phyloP scores from a whole-genome alignment of 2,113 vertebrate species.

The Capreolus pygargus region DNA sequence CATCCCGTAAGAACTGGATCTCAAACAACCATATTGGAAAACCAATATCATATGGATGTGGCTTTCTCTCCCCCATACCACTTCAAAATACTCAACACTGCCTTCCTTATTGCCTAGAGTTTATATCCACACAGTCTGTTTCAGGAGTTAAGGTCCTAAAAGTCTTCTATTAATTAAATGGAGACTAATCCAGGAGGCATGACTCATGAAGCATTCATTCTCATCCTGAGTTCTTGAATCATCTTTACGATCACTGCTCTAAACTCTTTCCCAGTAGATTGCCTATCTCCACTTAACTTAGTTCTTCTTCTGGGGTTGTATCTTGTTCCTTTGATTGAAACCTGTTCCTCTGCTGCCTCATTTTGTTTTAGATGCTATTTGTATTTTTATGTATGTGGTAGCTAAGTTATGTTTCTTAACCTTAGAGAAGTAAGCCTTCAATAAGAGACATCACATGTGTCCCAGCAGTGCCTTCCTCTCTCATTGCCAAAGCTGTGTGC shows the following conservation, averaged over 20 bases:
- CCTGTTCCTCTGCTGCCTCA: neutral
- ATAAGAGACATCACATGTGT: neutral
- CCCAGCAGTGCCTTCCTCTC: neutral
- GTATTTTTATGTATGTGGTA: neutral
- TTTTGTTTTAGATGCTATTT: neutral
- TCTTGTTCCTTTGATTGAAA: neutral
- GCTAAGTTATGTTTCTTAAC: neutral
- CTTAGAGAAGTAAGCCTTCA: neutral
- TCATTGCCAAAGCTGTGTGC: neutral
- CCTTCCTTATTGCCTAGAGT: neutral
- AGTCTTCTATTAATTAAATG: neutral
- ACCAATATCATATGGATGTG: neutral
- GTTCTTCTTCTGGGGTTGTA: neutral
- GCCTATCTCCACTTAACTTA: neutral
- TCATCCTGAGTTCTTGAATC: neutral
- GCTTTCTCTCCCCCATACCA: neutral
- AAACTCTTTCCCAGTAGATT: neutral
- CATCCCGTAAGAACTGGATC: neutral
- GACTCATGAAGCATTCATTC: neutral
- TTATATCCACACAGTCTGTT: neutral
- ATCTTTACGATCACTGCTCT: neutral
- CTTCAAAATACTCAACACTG: neutral
- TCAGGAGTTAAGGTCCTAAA: neutral
- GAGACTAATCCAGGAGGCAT: neutral
- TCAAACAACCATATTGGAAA: neutral